Base-by-base conservation (phyloP, 2,113 vertebrate species). In the Spilogale gracilis region DNA sequence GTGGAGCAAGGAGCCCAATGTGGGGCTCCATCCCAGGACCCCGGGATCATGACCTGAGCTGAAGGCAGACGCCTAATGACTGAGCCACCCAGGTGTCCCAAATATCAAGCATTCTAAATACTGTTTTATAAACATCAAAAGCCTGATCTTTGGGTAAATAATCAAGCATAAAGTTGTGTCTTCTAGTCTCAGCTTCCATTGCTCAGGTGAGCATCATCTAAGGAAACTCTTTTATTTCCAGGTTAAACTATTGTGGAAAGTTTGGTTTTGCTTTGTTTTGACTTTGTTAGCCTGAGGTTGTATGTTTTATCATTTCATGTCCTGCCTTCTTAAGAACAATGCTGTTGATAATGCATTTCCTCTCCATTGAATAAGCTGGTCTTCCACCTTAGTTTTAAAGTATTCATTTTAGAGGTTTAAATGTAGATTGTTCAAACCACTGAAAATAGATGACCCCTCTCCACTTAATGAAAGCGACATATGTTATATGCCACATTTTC, bases 331-430 rank as follows among this genome's bases (percentile, higher is more conserved):
- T 83, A 76, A 90, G 18, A 82, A 88, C 13, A 89, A 16, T 88
- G 67, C 27, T 88, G 7, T 65, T 89, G 91, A 20, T 11, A 96
- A 48, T 78, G 2, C 12, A 48, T 32, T 78, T 93, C n/a, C n/a
- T 80, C 9, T 65, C 18, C 25, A 14, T 18, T 87, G 45, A 27
- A 78, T 73, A 87, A 82, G 95, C 61, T 80, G 94, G 16, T 63
- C 58, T 91, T 86, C 69, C 54, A 69, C 17, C 65, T 76, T 91
- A 54, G 91, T 91, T 96, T 91, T 96, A 83, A 96, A 67, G 12
- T 92, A 84, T 82, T 74, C 63, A 84, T 94, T 94, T 92, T 91
- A 54, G 32, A 27, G 14, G 58, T 96, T 91, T 83, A 78, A 92
- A 58, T 76, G 6, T 52, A 91, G 63, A 73, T 60, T 79, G 13